These are phyloP conservation scores for Pelvicachromis taeniatus DNA, from an alignment of 2,113 vertebrate genomes.

Conservation along the genomic window DNA sequence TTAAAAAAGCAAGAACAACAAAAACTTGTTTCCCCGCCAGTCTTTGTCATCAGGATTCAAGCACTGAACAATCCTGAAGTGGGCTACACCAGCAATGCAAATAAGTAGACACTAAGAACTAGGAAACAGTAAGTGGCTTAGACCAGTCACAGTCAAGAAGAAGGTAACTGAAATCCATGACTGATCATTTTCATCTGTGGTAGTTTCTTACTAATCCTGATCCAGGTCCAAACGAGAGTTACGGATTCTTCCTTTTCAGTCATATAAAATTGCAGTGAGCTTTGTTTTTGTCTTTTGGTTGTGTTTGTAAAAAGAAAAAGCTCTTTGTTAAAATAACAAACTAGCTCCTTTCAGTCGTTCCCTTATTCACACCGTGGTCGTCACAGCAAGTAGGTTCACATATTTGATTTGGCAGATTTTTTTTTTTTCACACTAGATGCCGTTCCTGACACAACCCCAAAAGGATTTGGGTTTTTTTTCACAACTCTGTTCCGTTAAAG, in stretches of 20 bases:
- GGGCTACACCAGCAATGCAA: fast-evolving
- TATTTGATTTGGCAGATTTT: not conserved
- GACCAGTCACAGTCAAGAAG: not conserved
- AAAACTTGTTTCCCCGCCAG: not conserved
- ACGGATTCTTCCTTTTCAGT: not conserved
- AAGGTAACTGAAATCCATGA: not conserved
- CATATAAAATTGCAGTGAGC: not conserved
- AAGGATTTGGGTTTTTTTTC: not conserved
- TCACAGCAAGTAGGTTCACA: not conserved
- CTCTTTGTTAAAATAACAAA: not conserved
- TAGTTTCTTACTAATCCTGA: not conserved
- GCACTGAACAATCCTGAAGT: not conserved
- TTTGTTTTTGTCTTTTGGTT: not conserved
- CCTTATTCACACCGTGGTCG: not conserved
- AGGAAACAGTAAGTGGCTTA: not conserved
- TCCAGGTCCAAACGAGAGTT: not conserved
- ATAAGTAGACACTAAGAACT: not conserved
- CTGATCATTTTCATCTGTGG: not conserved
- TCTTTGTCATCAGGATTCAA: not conserved
- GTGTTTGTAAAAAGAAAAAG: not conserved
- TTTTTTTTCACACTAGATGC: fast-evolving
- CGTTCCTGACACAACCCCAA: not conserved
- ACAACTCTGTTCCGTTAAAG: not conserved
- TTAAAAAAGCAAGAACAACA: not conserved
- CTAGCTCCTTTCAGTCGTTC: not conserved